Evolutionary conservation across 2,113 vertebrate species (phyloP).

Genomic region (Aegithalos caudatus): DNA sequence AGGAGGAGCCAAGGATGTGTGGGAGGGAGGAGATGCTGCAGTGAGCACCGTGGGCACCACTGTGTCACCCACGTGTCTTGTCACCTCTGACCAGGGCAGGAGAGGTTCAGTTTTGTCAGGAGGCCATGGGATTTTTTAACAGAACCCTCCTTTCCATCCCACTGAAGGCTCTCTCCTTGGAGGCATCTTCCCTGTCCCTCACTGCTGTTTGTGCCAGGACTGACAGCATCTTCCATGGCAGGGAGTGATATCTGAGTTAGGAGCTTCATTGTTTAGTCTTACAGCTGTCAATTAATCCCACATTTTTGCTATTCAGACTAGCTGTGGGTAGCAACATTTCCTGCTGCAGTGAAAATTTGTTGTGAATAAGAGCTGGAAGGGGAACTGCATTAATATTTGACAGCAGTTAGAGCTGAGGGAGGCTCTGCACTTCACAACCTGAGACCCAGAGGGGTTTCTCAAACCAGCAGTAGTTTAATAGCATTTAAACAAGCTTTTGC

Average conservation of each 20-base stretch:
- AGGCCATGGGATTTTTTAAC: background rate
- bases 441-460: constrained; percentile 3
- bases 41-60: rapidly evolving
- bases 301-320: constrained; percentile 18
- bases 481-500: constrained; percentile 22
- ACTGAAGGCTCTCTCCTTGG: background rate
- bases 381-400: constrained; percentile 51
- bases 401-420: constrained; percentile 33
- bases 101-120: background rate
- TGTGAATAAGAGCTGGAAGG: constrained; percentile 47
- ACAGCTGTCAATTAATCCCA: constrained; percentile 44
- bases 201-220: rapidly evolving
- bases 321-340: constrained; percentile 45
- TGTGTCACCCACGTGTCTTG: background rate
- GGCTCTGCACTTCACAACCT: constrained; percentile 10
- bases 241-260: background rate
- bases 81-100: background rate
- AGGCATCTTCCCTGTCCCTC: background rate
- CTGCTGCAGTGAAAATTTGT: constrained; percentile 26
- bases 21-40: background rate
- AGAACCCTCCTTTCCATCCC: background rate
- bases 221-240: background rate
- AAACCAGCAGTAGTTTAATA: constrained; percentile 3
- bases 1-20: background rate
- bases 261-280: constrained; percentile 42